Base-by-base conservation (phyloP, 2,797 vertebrate genomes). In the Tenualosa ilisha region DNA sequence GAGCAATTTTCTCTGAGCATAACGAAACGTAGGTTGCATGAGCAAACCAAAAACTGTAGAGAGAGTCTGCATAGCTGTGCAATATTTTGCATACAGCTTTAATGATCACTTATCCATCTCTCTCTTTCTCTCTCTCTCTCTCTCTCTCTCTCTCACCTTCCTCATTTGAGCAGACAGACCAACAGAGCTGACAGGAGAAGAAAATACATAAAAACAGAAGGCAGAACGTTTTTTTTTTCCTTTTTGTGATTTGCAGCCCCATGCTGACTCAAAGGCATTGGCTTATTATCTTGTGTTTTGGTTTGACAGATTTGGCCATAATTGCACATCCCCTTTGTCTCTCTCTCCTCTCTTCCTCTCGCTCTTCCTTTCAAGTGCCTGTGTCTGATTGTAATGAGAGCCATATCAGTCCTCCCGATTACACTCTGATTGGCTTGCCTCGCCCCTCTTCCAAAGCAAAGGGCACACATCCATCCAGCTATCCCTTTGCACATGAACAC, bases 371-470 rank as follows among this genome's bases (percentile, higher is more conserved):
- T 51, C 56, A 81, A 93, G 92, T 91, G 91, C 86, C 91, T 93
- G 86, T 82, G 84, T 91, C 91, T 93, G 94, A 94, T 93, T 93
- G 92, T 93, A 93, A 94, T 94, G 94, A 93, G 93, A 92, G 93
- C 93, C 93, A 94, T 95, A 94, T 95, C 95, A 95, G 92, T 91
- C 90, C 46, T 91, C 91, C 91, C 93, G 93, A 95, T 95, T 95
- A 95, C 92, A 88, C 90, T 89, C 90, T 94, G 93, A 93, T 91
- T 89, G 85, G 89, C 75, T 82, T 88, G 87, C 86, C 88, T 84
- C 79, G 82, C 86, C 81, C 83, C 86, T 83, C 87, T 83, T 20
- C 26, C 72, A 43, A 22, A 22, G 20, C 72, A 79, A 7, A 40
- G 40, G 72, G 15, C 72, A 37, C 8, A 9, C 24, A 26, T 72